Base-by-base conservation (phyloP, 2,888 invertebrate genomes). In the Timandra comae region DNA sequence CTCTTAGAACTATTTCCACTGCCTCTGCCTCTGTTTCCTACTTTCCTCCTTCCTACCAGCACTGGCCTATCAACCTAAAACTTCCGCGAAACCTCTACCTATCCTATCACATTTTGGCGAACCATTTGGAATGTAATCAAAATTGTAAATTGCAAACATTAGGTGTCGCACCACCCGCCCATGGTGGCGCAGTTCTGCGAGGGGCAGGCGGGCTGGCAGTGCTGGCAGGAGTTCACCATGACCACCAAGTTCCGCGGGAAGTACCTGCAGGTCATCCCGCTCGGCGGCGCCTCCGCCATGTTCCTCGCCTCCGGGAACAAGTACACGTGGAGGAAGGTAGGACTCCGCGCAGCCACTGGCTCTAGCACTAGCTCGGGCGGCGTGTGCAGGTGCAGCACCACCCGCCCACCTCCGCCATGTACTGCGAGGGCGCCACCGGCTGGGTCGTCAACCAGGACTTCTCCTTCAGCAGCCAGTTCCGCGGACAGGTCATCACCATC, bases 161-260 rank as follows among this genome's bases (percentile, higher is more conserved):
- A 84, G 84, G 94, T 99, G 11, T 98, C 98, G 7, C 99, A 99
- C 87, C 99, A 99, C 85, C 99, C 99, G 7, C 99, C 99, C 6
- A 96, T 98, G 90, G 93, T 97, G 47, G 99, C 99, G 20, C 94
- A 97, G 74, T 93, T 92, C 82, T 95, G 97, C 69, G 97, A 98
- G 78, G 97, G 98, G 7, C 81, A 86, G 45, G 85, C 87, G 36
- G 91, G 90, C 23, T 99, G 99, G 99, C 90, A 89, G 49, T 94
- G 95, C 75, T 98, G 97, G 96, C 99, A 99, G 82, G 99, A 99
- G 86, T 99, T 99, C 86, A 97, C 98, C 27, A 98, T 99, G 98
- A 96, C 97, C 38, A 97, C 97, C 65, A 99, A 99, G 87, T 99
- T 99, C 84, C 90, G 99, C 42, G 99, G 99, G 50, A 99, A 99